phyloP scores from a whole-genome alignment of 2,797 vertebrate genomes.

The Cyclura pinguis region DNA sequence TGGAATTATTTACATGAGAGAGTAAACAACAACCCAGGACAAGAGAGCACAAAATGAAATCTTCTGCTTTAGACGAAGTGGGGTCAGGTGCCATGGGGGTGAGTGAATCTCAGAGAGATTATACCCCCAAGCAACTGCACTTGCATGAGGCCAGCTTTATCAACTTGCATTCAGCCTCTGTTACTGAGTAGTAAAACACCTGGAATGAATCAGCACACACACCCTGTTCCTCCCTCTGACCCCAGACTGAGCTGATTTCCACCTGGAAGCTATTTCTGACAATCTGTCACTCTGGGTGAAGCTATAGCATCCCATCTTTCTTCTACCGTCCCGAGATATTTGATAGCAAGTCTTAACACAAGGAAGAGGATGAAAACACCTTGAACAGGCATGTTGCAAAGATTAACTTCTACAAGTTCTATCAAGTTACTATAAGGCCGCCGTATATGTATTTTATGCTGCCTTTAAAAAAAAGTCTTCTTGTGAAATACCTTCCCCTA shows the following conservation, averaged over 20 bases:
- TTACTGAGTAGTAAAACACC: background rate
- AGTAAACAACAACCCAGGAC: constrained; percentile 4
- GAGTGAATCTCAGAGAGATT: background rate
- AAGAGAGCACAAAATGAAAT: background rate
- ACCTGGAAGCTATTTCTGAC: constrained; percentile 8
- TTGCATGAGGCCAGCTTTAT: background rate
- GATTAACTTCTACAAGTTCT: constrained; percentile 4
- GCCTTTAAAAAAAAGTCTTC: too few species aligned
- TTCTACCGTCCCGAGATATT: background rate
- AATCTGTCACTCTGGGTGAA: background rate
- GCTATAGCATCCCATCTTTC: background rate
- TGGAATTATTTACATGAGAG: constrained; percentile 21
- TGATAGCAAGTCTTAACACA: background rate
- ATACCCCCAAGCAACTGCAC: background rate
- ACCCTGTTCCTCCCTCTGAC: background rate
- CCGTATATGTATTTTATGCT: background rate
- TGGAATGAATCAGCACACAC: background rate
- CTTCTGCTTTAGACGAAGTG: background rate
- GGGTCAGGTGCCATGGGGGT: background rate
- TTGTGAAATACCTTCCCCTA: background rate
- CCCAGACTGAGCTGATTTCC: background rate
- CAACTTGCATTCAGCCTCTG: too few species aligned
- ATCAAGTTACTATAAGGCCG: constrained; percentile 17
- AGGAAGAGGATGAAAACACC: background rate
- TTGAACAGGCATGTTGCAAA: background rate